Conservation (phyloP, 2,888 invertebrate species). For the Drosophila kanekoi region DNA sequence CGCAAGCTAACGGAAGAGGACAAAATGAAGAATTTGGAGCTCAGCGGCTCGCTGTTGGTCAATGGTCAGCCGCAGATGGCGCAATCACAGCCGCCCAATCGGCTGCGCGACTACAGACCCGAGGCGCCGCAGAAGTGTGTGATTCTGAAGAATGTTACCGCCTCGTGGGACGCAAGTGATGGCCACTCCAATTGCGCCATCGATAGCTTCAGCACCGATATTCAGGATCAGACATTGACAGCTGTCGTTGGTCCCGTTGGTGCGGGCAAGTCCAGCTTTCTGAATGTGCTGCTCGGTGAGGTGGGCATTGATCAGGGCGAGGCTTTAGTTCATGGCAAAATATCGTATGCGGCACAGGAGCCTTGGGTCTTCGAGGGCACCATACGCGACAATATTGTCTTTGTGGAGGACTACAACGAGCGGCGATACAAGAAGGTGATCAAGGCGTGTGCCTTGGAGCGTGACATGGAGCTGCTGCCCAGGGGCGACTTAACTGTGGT, state of each 20-base stretch:
- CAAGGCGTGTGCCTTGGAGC: constrained; percentile 87
- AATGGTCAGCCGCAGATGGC: constrained; percentile 37
- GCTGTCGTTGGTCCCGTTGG: constrained; percentile 91
- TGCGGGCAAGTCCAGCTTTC: constrained; percentile 90
- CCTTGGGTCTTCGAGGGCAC: constrained; percentile 93
- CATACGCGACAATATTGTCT: constrained; percentile 96
- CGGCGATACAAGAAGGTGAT: constrained; percentile 86
- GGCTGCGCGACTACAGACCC: constrained; percentile 61
- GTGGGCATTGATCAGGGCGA: constrained; percentile 88
- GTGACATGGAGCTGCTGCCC: constrained; percentile 88
- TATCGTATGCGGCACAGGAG: constrained; percentile 93
- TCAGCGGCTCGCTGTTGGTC: constrained; percentile 47
- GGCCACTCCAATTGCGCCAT: constrained; percentile 73
- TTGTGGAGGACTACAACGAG: constrained; percentile 90
- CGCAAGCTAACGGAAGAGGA: constrained; percentile 42
- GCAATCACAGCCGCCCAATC: constrained; percentile 27
- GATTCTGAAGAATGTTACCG: constrained; percentile 85
- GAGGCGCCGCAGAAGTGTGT: constrained; percentile 79
- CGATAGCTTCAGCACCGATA: constrained; percentile 86
- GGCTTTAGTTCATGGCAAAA: constrained; percentile 87
- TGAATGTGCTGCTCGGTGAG: constrained; percentile 91
- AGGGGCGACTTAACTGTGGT: constrained; percentile 86
- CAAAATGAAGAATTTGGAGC: constrained; percentile 53
- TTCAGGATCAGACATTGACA: constrained; percentile 71
- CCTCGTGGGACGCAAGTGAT: constrained; percentile 86